These are phyloP conservation scores for Allygus modestus DNA, from an alignment of 2,888 invertebrate species.

Conservation along the genomic window DNA sequence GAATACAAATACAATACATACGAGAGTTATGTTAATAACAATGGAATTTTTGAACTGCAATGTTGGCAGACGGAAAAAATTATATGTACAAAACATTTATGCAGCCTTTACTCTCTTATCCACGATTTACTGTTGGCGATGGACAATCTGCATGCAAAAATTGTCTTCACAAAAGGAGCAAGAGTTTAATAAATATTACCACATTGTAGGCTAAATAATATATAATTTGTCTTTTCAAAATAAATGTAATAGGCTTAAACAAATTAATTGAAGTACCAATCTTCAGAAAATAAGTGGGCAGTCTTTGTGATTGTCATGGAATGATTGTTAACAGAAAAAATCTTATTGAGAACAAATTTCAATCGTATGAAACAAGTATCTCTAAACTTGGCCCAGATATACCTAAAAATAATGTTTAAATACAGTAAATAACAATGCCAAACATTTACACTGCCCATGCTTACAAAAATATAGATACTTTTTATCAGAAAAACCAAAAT, in stretches of 20 bases:
- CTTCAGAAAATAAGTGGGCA: neutral
- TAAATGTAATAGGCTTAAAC: neutral
- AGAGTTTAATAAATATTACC: neutral
- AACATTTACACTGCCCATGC: too few species aligned
- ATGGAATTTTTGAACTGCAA: neutral
- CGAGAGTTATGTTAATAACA: neutral
- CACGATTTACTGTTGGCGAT: constrained; percentile 15
- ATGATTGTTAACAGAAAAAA: neutral
- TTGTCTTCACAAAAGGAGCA: neutral
- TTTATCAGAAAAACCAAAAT: too few species aligned
- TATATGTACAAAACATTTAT: constrained; percentile 37
- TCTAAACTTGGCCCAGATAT: too few species aligned
- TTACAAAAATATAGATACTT: neutral
- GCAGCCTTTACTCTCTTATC: constrained; percentile 47
- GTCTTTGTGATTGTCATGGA: constrained; percentile 7
- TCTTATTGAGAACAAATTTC: too few species aligned
- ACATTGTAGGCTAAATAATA: neutral
- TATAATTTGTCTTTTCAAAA: neutral
- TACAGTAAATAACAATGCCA: too few species aligned
- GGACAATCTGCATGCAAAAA: neutral
- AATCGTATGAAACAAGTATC: too few species aligned
- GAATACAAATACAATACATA: constrained; percentile 3
- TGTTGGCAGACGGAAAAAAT: neutral
- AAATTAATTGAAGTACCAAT: neutral
- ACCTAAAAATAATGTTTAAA: too few species aligned